Evolutionary conservation across 1,140 invertebrate genomes (phyloP), one percentile per base, ranked within the genome.

Genomic region (Lucilia cuprina): DNA sequence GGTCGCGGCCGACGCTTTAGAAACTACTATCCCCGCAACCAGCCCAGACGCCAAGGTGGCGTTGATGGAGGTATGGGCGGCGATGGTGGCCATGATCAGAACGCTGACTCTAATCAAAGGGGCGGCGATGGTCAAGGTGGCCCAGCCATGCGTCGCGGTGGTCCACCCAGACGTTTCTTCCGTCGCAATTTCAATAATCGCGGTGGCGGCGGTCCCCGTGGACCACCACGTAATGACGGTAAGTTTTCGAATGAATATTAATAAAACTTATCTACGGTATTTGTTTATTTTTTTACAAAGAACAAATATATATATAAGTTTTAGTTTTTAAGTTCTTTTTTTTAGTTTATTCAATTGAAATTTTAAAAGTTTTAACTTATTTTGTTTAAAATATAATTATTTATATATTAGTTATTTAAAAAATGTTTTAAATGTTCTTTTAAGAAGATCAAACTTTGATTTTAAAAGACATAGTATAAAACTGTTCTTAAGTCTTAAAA

Each of bases 131-230:
- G 88, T 55, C 92, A 86, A 77, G 91, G 90, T 50, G 91, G 90
- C 35, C 91, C 88, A 70, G n/a, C 65, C 49, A 90, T 89, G 78
- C 92, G 92, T 82, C 91, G 92, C 35, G 92, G 93, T 84, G 92
- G 93, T 83, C 91, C 93, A 60, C 92, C 93, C 85, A 92, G 94
- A 86, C 93, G 94, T 84, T 95, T 93, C 90, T 21, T 49, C 41
- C 93, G 94, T 84, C 93, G 94, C 77, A 93, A 94, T 86, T 93
- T 92, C 88, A 93, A 93, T 84, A 93, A 93, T 83, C 93, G 93
- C 84, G 92, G 92, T 77, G 93, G 93, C 84, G 92, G 92, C 77
- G 87, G 88, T 60, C 87, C 88, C 82, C 65, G 84, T 74, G 84
- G 85, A 80, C 92, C 92, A 82, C 92, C 92, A 83, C 93, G 93